A percentile compares a stretch with the other conserved stretches of the same genome.
Evolutionary conservation across 1,140 invertebrate genomes (phyloP).

Genomic region (Acyrthosiphon pisum): DNA sequence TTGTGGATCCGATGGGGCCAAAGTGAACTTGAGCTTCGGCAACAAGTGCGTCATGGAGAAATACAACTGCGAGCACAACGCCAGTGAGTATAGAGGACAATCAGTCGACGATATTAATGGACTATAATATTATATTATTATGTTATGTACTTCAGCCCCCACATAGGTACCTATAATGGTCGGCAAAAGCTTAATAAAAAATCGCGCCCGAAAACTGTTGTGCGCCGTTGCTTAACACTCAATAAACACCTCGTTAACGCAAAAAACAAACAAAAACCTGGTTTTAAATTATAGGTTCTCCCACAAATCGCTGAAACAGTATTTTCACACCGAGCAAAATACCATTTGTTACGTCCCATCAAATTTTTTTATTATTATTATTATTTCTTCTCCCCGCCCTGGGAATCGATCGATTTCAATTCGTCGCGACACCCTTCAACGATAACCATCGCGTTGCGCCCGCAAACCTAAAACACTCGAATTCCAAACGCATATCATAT

Average conservation of each 20-base stretch:
- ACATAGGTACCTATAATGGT: neutral
- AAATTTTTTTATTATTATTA: neutral
- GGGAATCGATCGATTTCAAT: neutral
- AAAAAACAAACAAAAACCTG: neutral
- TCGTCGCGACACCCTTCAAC: neutral
- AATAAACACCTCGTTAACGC: neutral
- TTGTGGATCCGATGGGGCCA: constrained; percentile 59
- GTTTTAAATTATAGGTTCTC: neutral
- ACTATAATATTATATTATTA: neutral
- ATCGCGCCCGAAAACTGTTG: neutral
- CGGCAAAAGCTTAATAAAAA: neutral
- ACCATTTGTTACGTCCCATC: neutral
- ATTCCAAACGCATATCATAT: neutral
- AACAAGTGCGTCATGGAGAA: constrained; percentile 60
- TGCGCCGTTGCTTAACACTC: neutral
- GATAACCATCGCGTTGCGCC: neutral
- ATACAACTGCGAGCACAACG: constrained; percentile 60
- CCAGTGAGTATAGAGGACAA: constrained; percentile 56
- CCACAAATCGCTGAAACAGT: no score
- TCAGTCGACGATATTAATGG: neutral
- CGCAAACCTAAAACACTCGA: neutral
- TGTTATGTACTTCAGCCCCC: neutral
- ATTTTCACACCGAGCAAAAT: neutral
- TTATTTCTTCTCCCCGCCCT: neutral
- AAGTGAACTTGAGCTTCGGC: constrained; percentile 60